These are phyloP conservation scores for Idaea aversata DNA, from an alignment of 2,888 invertebrate species.

Conservation along the genomic window DNA sequence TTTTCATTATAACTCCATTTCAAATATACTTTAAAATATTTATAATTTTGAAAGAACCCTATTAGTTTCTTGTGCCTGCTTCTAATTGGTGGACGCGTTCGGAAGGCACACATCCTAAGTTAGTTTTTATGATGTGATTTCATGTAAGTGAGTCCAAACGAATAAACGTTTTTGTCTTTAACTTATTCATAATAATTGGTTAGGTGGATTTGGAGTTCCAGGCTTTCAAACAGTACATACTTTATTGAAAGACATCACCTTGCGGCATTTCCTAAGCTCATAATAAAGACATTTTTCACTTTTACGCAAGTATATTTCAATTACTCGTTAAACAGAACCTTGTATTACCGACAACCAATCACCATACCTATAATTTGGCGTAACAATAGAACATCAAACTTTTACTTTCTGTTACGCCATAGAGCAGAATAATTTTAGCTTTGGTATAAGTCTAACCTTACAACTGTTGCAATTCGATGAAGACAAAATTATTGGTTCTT, in stretches of 20 bases:
- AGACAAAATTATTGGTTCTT: constrained; percentile 56
- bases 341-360: not conserved
- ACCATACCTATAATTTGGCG: not conserved
- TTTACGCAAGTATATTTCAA: not conserved
- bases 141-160: no score
- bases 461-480: constrained; percentile 44
- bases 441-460: constrained; percentile 16
- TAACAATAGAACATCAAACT: constrained; percentile 40
- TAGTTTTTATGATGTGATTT: no score
- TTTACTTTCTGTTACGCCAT: constrained; percentile 46
- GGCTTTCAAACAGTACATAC: not conserved
- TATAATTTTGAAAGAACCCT: no score
- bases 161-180: no score
- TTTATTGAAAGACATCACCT: not conserved
- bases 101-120: no score
- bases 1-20: no score
- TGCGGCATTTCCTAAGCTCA: not conserved
- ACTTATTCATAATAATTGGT: no score
- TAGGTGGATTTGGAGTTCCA: no score
- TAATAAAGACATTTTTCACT: not conserved
- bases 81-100: no score
- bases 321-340: not conserved
- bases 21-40: no score
- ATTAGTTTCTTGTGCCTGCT: no score
- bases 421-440: constrained; percentile 41